Percentiles rank a stretch among this genome's conserved stretches.
Conservation (phyloP, 2,797 vertebrate species). For the Uromys caudimaculatus region DNA sequence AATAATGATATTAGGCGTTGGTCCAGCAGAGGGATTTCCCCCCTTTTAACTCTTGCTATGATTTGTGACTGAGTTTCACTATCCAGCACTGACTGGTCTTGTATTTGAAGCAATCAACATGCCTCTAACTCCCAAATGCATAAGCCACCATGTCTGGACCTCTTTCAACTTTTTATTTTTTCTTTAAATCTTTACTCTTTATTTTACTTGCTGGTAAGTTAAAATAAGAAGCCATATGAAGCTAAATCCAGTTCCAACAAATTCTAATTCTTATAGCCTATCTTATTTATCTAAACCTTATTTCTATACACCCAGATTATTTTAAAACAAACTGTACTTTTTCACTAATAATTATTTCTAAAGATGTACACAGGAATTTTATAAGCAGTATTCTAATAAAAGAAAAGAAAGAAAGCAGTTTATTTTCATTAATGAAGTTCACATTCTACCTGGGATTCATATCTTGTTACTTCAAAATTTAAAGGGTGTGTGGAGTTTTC, state of each 20-base stretch:
- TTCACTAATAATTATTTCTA: constrained; percentile 22
- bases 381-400: not conserved
- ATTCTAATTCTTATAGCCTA: not conserved
- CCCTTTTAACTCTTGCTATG: not conserved
- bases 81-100: not conserved
- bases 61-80: not conserved
- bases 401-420: not conserved
- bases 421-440: constrained; percentile 23
- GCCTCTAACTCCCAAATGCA: not conserved
- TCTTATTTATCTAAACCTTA: not conserved
- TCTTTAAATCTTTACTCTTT: not conserved
- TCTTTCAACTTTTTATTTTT: not conserved
- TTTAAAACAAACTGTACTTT: constrained; percentile 30
- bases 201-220: not conserved
- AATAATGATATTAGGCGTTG: not conserved
- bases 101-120: not conserved
- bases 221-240: not conserved
- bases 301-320: not conserved
- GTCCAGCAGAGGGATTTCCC: not conserved
- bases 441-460: not conserved
- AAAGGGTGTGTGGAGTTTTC: not conserved
- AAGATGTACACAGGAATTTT: not conserved
- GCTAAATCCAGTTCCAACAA: not conserved
- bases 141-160: not conserved
- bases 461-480: constrained; percentile 38